Percentiles rank a stretch among this genome's conserved stretches.
phyloP scores from a whole-genome alignment of 2,888 invertebrate genomes.

The Eilema griseolum region DNA sequence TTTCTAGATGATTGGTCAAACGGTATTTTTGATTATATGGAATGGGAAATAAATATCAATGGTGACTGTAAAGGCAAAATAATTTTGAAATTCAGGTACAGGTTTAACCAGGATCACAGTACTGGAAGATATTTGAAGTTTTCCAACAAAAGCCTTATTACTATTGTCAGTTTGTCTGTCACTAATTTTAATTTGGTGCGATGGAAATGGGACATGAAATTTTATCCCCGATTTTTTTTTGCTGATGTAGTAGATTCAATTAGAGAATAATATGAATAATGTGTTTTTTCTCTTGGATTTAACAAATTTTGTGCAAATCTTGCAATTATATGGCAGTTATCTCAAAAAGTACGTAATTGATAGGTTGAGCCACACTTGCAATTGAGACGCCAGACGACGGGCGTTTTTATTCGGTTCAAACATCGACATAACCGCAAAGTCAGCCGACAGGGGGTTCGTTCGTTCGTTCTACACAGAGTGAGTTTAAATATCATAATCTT shows the following conservation, averaged over 20 bases:
- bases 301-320: not conserved
- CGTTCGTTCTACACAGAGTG: too few relatives aligned
- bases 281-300: not conserved
- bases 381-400: too few relatives aligned
- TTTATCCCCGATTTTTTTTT: constrained; percentile 21
- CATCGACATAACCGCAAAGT: too few relatives aligned
- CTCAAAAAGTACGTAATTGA: not conserved
- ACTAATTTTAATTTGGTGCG: constrained; percentile 41
- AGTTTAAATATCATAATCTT: too few relatives aligned
- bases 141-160: constrained; percentile 47
- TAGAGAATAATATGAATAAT: not conserved
- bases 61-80: not conserved
- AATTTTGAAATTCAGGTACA: constrained; percentile 27
- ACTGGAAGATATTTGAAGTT: constrained; percentile 46
- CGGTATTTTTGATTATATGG: not conserved
- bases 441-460: too few relatives aligned
- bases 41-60: too few relatives aligned
- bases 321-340: not conserved
- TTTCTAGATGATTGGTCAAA: not conserved
- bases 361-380: too few relatives aligned
- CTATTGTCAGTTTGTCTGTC: constrained; percentile 47
- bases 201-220: constrained; percentile 30
- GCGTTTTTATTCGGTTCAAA: too few relatives aligned
- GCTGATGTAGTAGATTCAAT: not conserved
- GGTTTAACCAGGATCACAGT: too few relatives aligned